Evolutionary conservation across 2,113 vertebrate species (phyloP), one percentile per base, ranked within the genome.

Genomic region (Polypterus senegalus): DNA sequence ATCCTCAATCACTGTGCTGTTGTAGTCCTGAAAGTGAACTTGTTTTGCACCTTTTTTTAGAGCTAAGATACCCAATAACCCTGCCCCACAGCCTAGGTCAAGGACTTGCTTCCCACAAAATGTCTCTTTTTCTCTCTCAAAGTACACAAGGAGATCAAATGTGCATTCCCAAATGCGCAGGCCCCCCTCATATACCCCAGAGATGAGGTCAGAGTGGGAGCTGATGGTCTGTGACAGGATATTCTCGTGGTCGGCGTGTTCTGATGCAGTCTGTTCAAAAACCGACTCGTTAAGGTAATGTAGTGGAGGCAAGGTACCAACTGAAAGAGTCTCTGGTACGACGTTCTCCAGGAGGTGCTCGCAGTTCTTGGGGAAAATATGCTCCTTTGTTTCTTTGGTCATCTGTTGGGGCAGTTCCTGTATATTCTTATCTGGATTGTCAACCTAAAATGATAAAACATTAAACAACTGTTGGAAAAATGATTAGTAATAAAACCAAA

Each of bases 141-240:
- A 65, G 74, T 89, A 88, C 58, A 81, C 74, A 7, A 96, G 64
- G 9, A 99, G 88, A 71, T 99, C 94, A 48, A 92, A 93, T 1
- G 94, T 98, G 75, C 96, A 95, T 71, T 98, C 93, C 96, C 94
- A 98, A 71, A 98, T 91, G 79, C 93, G 95, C 70, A 98, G 78
- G 8, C 96, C 96, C 57, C 94, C 96, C 77, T 99, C 94, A 0
- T 99, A 98, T 63, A 96, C 73, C 27, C 96, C 94, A 2, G 92
- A 74, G 77, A 98, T 93, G 61, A 98, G 90, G 73, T 99, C 94
- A 2, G 91, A 92, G 64, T 77, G 88, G 68, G 88, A 83, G 58
- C 85, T 82, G 4, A 79, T 53, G 0, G 80, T 90, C 78, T 75
- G 66, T 9, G 82, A 82, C 45, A 92, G 61, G 0, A 90, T 86